Percentiles rank a stretch among this genome's conserved stretches.
Evolutionary conservation across 1,140 invertebrate species (phyloP).

Genomic region (Papilio helenus): DNA sequence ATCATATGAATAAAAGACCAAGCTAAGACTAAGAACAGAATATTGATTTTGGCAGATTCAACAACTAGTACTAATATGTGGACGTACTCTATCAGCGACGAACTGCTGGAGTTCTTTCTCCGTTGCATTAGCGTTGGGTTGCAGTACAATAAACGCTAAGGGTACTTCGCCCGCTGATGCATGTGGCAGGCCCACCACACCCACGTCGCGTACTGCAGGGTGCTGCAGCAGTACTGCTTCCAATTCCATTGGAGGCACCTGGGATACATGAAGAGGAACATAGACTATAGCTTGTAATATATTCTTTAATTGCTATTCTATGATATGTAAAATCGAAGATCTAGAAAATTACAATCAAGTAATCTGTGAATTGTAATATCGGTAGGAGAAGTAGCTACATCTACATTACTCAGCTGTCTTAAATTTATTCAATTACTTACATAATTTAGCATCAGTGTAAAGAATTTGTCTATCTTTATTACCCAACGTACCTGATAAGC

Average conservation of each 20-base stretch:
- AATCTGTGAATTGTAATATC: background rate
- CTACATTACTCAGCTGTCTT: background rate
- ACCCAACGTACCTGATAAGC: slow-evolving; percentile 85
- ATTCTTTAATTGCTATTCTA: background rate
- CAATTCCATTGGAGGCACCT: slow-evolving; percentile 92
- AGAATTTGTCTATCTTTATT: slow-evolving; percentile 3
- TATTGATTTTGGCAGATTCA: background rate
- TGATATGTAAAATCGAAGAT: too few relatives aligned
- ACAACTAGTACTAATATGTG: background rate
- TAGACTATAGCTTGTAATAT: background rate
- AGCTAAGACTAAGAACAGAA: background rate
- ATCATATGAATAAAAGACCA: background rate
- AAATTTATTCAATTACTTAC: background rate
- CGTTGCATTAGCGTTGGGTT: slow-evolving; percentile 75
- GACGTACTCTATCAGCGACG: slow-evolving; percentile 76
- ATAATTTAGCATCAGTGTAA: slow-evolving; percentile 5
- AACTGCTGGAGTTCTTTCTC: slow-evolving; percentile 83
- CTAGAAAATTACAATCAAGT: too few relatives aligned
- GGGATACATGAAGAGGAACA: background rate
- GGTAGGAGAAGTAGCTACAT: background rate
- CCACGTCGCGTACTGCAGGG: slow-evolving; percentile 87
- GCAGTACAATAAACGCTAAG: slow-evolving; percentile 85
- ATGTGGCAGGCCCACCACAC: slow-evolving; percentile 89
- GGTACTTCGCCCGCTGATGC: slow-evolving; percentile 87
- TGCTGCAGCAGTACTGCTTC: slow-evolving; percentile 89